Evolutionary conservation across 2,888 invertebrate species (phyloP), one percentile per base, ranked within the genome.

Genomic region (Chromoteleia sp.): DNA sequence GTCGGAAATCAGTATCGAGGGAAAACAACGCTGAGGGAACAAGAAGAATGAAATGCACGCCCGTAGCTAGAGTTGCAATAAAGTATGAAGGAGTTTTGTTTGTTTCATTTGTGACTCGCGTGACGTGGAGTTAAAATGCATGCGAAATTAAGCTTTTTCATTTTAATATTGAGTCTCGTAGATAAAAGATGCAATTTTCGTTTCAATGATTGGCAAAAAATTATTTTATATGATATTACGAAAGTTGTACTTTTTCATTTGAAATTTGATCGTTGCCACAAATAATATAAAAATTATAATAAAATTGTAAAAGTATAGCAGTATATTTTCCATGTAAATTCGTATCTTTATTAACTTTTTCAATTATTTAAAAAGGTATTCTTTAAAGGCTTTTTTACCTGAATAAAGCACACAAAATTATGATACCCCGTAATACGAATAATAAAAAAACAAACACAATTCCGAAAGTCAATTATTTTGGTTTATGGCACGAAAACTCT

Each of bases 91-190:
- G 36, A 50, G 33, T 21, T 65, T 39, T 50, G 59, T 65, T 65
- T 65, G 65, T 50, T 65, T 65, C 65, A 50, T 52, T 65, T 39
- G 25, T 45, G 19, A 65, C 17, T 48, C 45, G 33, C 15, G 48
- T 30, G 63, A 63, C 33, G 63, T 15, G 8, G 15, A 65, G 48
- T 48, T 45, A n/a, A 36, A 36, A 45, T 58, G 21, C 39, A 50
- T 14, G 39, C n/a, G 39, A 39, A 50, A 65, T 63, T 58, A 48
- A 45, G 21, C 59, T 50, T 54, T 63, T 71, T 39, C 25, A 39
- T 73, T 48, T 48, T 63, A 63, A 63, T 63, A 63, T 63, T 33
- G 30, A 48, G 19, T 30, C 10, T 12, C 17, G 39, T 10, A 14
- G 15, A 61, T 61, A n/a, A 29, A 43, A 19, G 4, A 10, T 59